Conservation (phyloP, 2,888 invertebrate species). For the Eilema depressum region DNA sequence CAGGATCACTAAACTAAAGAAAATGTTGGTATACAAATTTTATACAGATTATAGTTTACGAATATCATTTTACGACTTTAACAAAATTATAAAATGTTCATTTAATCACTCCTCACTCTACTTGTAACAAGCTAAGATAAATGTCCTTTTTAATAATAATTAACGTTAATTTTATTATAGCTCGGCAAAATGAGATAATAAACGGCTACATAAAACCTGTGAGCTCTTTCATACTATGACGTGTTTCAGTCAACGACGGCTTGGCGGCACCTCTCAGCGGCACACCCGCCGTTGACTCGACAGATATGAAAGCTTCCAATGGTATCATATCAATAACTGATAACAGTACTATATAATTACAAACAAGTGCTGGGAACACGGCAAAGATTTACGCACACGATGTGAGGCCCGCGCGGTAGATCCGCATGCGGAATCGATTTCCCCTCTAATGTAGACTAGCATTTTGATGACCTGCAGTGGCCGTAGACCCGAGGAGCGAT, state of each 20-base stretch:
- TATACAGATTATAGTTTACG: slow-evolving; percentile 50
- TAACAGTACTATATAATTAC: slow-evolving; percentile 43
- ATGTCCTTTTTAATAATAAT: slow-evolving; percentile 49
- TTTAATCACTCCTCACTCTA: slow-evolving; percentile 39
- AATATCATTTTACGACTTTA: slow-evolving; percentile 54
- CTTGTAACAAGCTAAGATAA: slow-evolving; percentile 49
- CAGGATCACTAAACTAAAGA: slow-evolving; percentile 62
- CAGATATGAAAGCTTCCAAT: slow-evolving; percentile 50
- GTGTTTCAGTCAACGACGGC: slow-evolving; percentile 38
- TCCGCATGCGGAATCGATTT: slow-evolving; percentile 19
- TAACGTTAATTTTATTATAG: slow-evolving; percentile 52
- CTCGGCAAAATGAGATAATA: slow-evolving; percentile 49
- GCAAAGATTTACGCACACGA: slow-evolving; percentile 41
- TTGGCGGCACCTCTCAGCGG: not conserved
- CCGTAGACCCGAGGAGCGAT: slow-evolving; percentile 20
- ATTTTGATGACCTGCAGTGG: slow-evolving; percentile 32
- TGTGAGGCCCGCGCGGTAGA: slow-evolving; percentile 24
- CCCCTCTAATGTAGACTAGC: slow-evolving; percentile 48
- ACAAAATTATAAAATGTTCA: slow-evolving; percentile 37
- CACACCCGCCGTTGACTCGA: slow-evolving; percentile 21
- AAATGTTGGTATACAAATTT: slow-evolving; percentile 62
- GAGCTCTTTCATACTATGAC: slow-evolving; percentile 49
- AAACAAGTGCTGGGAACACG: slow-evolving; percentile 49
- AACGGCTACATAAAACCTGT: slow-evolving; percentile 42
- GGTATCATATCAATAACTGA: slow-evolving; percentile 43